Evolutionary conservation across 2,797 vertebrate genomes (phyloP).

Genomic region (Austrolebias charrua): DNA sequence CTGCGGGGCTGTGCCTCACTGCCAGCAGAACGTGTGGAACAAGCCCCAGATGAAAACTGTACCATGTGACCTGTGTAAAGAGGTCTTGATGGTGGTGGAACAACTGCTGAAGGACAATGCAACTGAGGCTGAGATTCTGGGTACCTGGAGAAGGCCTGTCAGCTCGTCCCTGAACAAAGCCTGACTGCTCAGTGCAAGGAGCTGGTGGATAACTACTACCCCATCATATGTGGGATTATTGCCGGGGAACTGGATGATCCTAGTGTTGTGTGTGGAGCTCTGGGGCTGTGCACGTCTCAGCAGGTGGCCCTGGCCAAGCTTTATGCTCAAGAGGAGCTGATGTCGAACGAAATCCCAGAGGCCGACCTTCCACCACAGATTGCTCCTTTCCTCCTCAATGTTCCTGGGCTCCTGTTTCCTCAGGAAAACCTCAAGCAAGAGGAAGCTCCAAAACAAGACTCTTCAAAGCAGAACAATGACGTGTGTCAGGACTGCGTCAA

Average conservation of each 20-base stretch:
- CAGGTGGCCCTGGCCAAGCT: constrained; percentile 83
- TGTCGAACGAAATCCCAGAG: constrained; percentile 90
- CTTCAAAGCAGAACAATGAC: constrained; percentile 28
- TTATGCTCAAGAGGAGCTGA: constrained; percentile 74
- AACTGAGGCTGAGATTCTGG: too few relatives aligned
- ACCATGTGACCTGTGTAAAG: constrained; percentile 90
- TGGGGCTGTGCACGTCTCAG: constrained; percentile 85
- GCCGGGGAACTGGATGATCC: constrained; percentile 87
- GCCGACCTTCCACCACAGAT: constrained; percentile 85
- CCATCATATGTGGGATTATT: constrained; percentile 86
- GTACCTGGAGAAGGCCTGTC: too few relatives aligned
- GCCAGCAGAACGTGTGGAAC: constrained; percentile 93
- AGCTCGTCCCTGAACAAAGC: too few relatives aligned
- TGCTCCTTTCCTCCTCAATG: too few relatives aligned
- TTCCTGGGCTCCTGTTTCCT: constrained; percentile 90
- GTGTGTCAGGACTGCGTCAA: constrained; percentile 91
- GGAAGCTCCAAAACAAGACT: constrained; percentile 53
- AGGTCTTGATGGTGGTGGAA: too few relatives aligned
- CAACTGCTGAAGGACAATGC: too few relatives aligned
- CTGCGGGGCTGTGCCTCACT: constrained; percentile 90
- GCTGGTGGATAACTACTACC: too few relatives aligned
- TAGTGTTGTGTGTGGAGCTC: constrained; percentile 80
- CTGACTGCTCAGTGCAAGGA: too few relatives aligned
- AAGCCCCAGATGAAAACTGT: constrained; percentile 88
- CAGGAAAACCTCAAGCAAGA: constrained; percentile 72